A percentile compares a stretch with the other conserved stretches of the same genome.
phyloP scores from a whole-genome alignment of 1,140 invertebrate species.

The Argopecten irradians region DNA sequence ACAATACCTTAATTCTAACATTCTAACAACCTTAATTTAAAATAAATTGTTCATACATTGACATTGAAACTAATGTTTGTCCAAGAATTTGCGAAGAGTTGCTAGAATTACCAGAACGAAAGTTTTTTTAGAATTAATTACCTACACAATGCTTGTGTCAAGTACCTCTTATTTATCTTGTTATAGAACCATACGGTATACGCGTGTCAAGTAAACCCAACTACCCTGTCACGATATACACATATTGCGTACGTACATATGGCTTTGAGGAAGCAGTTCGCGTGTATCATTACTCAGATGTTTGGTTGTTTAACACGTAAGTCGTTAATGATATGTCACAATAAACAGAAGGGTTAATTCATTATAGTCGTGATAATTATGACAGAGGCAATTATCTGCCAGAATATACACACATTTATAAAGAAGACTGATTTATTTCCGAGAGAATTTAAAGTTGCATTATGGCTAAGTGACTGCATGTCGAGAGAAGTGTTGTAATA shows the following conservation, averaged over 20 bases:
- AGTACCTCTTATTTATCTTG: background rate
- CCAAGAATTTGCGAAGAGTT: too few species aligned
- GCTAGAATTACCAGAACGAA: background rate
- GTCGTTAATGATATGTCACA: background rate
- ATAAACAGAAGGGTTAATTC: background rate
- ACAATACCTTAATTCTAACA: too few species aligned
- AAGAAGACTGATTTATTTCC: background rate
- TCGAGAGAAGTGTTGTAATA: background rate
- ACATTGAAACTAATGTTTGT: too few species aligned
- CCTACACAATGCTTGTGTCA: background rate
- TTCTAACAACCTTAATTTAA: too few species aligned
- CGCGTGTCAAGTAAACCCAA: too few species aligned
- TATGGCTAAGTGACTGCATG: background rate
- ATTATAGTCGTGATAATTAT: slow-evolving; percentile 1
- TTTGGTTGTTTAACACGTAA: background rate
- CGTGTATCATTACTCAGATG: background rate
- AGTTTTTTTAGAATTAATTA: slow-evolving; percentile 3
- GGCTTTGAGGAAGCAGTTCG: background rate
- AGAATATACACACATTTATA: too few species aligned
- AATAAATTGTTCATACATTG: too few species aligned
- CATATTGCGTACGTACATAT: background rate
- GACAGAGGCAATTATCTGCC: background rate
- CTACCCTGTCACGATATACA: background rate
- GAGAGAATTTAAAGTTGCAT: background rate
- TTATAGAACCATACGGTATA: too few species aligned